phyloP scores from a whole-genome alignment of 1,140 invertebrate species.

The Penaeus chinensis region DNA sequence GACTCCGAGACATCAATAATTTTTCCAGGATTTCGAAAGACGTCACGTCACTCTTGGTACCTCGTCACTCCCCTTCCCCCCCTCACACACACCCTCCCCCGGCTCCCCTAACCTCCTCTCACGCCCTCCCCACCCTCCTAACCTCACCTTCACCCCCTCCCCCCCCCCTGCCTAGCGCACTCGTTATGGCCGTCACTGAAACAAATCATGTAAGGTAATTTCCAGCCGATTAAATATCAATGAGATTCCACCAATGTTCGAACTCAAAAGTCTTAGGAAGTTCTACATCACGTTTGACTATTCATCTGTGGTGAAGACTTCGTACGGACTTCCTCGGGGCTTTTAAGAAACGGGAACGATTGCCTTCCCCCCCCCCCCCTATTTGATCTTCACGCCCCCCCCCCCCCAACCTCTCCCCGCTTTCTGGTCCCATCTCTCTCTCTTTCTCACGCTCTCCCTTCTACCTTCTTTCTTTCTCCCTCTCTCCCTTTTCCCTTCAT shows the following conservation, averaged over 20 bases:
- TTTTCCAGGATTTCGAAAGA: neutral
- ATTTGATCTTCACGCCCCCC: neutral
- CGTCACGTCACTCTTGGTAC: too few species aligned
- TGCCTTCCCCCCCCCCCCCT: too few species aligned
- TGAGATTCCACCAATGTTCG: too few species aligned
- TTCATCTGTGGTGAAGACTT: too few species aligned
- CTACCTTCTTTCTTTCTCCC: constrained; percentile 8
- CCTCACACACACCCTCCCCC: neutral
- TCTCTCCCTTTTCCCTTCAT: neutral
- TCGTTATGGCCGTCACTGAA: too few species aligned
- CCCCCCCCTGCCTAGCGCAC: neutral
- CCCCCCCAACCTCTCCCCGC: neutral
- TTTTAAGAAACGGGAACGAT: too few species aligned
- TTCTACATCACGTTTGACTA: too few species aligned
- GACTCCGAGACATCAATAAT: neutral
- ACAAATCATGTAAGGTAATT: too few species aligned
- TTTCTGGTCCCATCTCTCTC: neutral
- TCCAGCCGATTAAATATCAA: too few species aligned
- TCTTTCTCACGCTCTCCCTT: constrained; percentile 1
- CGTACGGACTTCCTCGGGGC: too few species aligned
- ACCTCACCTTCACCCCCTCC: neutral
- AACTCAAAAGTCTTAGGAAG: too few species aligned
- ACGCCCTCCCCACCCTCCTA: neutral
- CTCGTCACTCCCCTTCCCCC: too few species aligned
- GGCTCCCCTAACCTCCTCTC: neutral